Evolutionary conservation across 2,888 invertebrate genomes (phyloP), one percentile per base, ranked within the genome.

Genomic region (Drosophila antonietae): DNA sequence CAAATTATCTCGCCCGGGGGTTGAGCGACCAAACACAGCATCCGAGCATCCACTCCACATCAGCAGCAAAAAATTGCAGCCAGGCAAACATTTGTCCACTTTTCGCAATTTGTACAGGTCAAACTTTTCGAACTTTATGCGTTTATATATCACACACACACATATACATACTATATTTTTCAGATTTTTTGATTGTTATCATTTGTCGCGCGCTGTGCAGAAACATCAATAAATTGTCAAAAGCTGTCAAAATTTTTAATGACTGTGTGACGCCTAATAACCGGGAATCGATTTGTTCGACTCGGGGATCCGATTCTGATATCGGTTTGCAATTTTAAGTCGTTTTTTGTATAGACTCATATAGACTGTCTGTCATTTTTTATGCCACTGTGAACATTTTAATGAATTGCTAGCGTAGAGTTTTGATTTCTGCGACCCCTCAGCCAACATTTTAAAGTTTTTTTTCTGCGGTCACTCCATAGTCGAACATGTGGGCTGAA

Each of bases 211-310:
- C 79, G 89, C 68, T 63, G 33, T 43, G 62, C 15, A 58, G 61
- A 62, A 83, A 80, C 72, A 78, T 88, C 88, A 89, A 86, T 86
- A 86, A 86, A 86, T 86, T 86, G 86, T 72, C 75, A 85, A 88
- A 86, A 88, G 70, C 78, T 86, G 85, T 88, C 85, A 83, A 86
- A 86, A 86, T 75, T 88, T 89, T 88, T 89, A 86, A 86, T 89
- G 85, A 88, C 69, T 89, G 83, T 89, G 89, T 78, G 86, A 89
- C 85, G 88, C 73, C 69, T 88, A 84, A 89, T 86, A 88, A 71
- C 78, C 62, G 68, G 72, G 73, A 88, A 86, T 86, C 89, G 83
- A 89, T 88, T 86, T 68, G 70, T 66, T 75, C 66, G 41, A 62
- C 70, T 56, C 63, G 41, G 61, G 56, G 46, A 47, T 20, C 33